These are phyloP conservation scores for Sander vitreus DNA, from an alignment of 2,113 vertebrate species.

Conservation along the genomic window DNA sequence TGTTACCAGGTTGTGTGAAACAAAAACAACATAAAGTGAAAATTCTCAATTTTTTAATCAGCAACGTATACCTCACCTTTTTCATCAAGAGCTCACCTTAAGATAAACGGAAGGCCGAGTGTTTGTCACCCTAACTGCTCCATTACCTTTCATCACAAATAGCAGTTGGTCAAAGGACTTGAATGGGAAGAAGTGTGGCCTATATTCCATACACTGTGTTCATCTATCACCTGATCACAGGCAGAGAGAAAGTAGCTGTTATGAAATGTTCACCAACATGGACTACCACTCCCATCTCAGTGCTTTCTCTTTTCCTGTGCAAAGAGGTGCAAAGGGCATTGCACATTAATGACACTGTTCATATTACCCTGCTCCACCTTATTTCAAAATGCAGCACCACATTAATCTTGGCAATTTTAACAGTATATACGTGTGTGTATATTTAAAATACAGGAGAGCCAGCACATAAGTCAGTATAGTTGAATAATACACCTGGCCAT, in stretches of 20 bases:
- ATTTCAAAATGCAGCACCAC: constrained; percentile 74
- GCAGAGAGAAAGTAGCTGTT: constrained; percentile 1
- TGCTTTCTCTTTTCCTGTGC: constrained; percentile 35
- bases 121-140: background rate
- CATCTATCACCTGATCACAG: constrained; percentile 13
- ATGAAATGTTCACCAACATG: constrained; percentile 15
- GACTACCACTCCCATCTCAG: constrained; percentile 5
- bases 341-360: constrained; percentile 64
- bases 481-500: constrained; percentile 83
- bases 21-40: background rate
- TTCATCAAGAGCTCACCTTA: background rate
- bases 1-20: background rate
- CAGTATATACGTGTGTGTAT: constrained; percentile 59
- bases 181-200: constrained; percentile 1
- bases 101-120: background rate
- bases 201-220: background rate
- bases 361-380: constrained; percentile 73
- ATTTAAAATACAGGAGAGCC: constrained; percentile 70
- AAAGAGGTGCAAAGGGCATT: constrained; percentile 58
- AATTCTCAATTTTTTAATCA: background rate
- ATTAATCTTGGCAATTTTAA: constrained; percentile 77
- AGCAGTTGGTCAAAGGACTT: background rate
- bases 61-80: background rate
- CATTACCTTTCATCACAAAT: background rate
- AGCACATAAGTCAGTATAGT: constrained; percentile 78